Percentiles rank a stretch among this genome's conserved stretches.
These are phyloP conservation scores for Hippopotamus amphibius DNA, from an alignment of 2,113 vertebrate genomes.

Conservation along the genomic window DNA sequence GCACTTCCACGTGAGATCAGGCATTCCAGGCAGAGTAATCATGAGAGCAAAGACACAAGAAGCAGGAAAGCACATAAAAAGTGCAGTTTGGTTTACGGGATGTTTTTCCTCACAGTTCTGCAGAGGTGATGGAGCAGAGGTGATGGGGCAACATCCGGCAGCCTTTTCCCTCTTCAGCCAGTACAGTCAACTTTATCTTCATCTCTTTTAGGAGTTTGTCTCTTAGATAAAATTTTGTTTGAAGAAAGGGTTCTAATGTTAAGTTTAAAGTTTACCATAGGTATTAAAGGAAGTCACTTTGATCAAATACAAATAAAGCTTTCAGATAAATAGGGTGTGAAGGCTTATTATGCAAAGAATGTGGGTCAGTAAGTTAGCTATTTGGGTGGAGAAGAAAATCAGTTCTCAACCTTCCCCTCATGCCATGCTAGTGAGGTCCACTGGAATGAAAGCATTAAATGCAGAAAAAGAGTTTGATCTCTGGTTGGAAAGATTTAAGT, in stretches of 20 bases:
- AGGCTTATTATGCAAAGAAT: background rate
- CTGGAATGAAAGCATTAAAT: background rate
- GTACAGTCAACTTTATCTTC: background rate
- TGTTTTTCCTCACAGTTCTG: background rate
- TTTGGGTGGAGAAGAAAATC: background rate
- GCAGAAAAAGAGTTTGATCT: background rate
- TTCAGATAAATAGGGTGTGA: background rate
- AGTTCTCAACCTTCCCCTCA: background rate
- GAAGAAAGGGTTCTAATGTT: background rate
- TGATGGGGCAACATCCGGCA: background rate
- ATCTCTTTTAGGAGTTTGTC: background rate
- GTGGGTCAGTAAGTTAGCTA: background rate
- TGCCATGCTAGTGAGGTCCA: background rate
- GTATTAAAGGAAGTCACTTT: conserved; percentile 16
- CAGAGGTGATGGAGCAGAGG: background rate
- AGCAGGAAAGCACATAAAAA: background rate
- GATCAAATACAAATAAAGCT: conserved; percentile 13
- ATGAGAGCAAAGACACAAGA: background rate
- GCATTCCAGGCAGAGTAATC: background rate
- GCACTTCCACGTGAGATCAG: background rate
- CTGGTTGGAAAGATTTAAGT: background rate
- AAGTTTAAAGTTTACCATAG: background rate
- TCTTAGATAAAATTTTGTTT: background rate
- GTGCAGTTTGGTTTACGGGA: background rate
- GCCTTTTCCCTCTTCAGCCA: background rate